A percentile compares a stretch with the other conserved stretches of the same genome.
phyloP scores from a whole-genome alignment of 2,797 vertebrate genomes.

The Melanotaenia boesemani region DNA sequence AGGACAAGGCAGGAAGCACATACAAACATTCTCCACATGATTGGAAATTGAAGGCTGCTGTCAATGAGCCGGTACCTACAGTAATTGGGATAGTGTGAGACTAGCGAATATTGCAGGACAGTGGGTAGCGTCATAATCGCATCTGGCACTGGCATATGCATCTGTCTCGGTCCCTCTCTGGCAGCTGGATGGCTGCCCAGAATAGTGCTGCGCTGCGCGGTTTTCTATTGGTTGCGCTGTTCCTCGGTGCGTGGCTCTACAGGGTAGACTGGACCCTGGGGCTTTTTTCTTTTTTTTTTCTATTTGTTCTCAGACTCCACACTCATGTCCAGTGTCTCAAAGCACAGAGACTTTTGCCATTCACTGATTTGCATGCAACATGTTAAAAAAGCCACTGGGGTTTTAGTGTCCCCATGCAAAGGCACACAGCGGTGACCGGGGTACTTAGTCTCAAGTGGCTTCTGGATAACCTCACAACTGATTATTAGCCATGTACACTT shows the following conservation, averaged over 20 bases:
- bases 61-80: conserved; percentile 56
- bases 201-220: conserved; percentile 80
- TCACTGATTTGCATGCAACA: conserved; percentile 57
- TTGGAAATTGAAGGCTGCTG: conserved; percentile 45
- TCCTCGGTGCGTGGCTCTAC: conserved; percentile 67
- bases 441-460: conserved; percentile 51
- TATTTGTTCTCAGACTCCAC: conserved; percentile 49
- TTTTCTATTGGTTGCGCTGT: conserved; percentile 78
- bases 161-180: conserved; percentile 78
- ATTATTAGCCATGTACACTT: conserved; percentile 32
- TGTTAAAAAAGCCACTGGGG: conserved; percentile 50
- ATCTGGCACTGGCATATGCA: conserved; percentile 83
- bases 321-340: conserved; percentile 70
- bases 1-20: conserved; percentile 8
- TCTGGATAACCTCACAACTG: conserved; percentile 55
- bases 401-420: conserved; percentile 42
- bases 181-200: conserved; percentile 86
- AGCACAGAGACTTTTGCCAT: conserved; percentile 47
- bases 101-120: conserved; percentile 59
- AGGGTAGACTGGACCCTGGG: conserved; percentile 59
- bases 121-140: conserved; percentile 83
- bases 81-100: conserved; percentile 54
- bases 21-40: conserved; percentile 22
- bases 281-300: conserved; percentile 36
- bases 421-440: conserved; percentile 32